Base-by-base conservation (phyloP, 2,888 invertebrate genomes). In the Noctuana brunneofusca region DNA sequence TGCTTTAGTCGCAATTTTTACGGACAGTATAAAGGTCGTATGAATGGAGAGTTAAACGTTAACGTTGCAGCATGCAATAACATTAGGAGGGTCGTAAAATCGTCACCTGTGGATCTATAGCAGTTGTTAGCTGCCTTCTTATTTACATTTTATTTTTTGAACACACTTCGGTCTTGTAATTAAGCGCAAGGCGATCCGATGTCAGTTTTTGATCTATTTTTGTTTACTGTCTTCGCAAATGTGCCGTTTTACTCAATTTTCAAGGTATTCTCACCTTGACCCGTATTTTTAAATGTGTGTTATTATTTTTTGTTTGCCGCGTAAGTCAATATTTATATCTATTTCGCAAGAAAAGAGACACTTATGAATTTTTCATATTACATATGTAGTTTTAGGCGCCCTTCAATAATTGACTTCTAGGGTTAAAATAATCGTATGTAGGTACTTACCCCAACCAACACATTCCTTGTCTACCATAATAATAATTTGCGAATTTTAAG, bases 141-240 rank as follows among this genome's bases (percentile, higher is more conserved):
- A 20, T 20, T 46, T 38, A 38, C 43, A 20, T 20, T 46, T 20
- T 48, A 48, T 24, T 49, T n/a, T 49, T 49, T 8, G 20, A 35
- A 32, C 41, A 48, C 27, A 48, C 18, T 48, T 55, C 12, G 6
- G 35, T 18, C 27, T 3, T 67, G 80, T 81, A 80, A 84, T 84
- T 83, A 85, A 82, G 82, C 76, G 79, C 84, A 83, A 83, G 81
- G 83, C 79, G 77, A 75, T 79, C 64, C 74, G 66, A 75, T 73
- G 79, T 75, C 75, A 71, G 70, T 71, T 76, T 74, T 83, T 80
- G 81, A 83, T 79, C 78, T 67, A 75, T 73, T 66, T 68, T 72
- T 65, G 66, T 55, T 20, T 9, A 46, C 16, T 22, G 71, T 68
- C 70, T 71, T 71, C 74, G 75, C 70, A 75, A 77, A 79, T 72